Base-by-base conservation (phyloP, 2,113 vertebrate species). In the Hippocampus guttulatus region DNA sequence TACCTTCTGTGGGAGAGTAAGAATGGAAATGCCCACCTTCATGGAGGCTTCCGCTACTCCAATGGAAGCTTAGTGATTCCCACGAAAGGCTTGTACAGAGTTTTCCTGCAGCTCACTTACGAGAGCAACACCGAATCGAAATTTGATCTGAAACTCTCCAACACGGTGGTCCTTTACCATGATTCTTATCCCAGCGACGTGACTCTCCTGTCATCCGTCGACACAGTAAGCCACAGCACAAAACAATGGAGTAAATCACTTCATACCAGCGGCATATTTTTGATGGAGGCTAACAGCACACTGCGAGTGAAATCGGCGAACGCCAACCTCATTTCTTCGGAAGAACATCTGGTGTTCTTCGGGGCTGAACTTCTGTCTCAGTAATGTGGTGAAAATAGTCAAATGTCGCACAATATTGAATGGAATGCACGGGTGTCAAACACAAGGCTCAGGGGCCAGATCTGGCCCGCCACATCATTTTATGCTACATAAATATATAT, bases 31-130 rank as follows among this genome's bases (percentile, higher is more conserved):
- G 68, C 69, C 5, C 4, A 73, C 67, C 68, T 52, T 3, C 3
- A 2, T 0, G 86, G 71, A 10, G 81, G 73, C 8, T 88, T 90
- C 64, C n/a, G 1, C 1, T 82, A 78, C 70, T 54, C 49, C 9
- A 6, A 11, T 1, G 70, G 65, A 9, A 23, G 25, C 30, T 84
- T 92, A 1, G 16, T 64, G 7, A 80, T 91, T 10, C 88, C 73
- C 40, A 68, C 15, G 14, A 1, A 0, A 0, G 91, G 91, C 27
- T 1, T 43, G 11, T 92, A 91, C 83, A 76, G 69, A 20, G 47
- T 92, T 16, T 86, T 79, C 64, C 78, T 92, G 73, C 91, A 91
- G 84, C 64, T 91, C 41, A 86, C 87, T 2, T 91, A 86, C 40
- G 21, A 33, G n/a, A 3, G 16, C 0, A 0, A 3, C 0, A 0